Conservation (phyloP, 2,113 vertebrate genomes). For the Rhinolophus sinicus region DNA sequence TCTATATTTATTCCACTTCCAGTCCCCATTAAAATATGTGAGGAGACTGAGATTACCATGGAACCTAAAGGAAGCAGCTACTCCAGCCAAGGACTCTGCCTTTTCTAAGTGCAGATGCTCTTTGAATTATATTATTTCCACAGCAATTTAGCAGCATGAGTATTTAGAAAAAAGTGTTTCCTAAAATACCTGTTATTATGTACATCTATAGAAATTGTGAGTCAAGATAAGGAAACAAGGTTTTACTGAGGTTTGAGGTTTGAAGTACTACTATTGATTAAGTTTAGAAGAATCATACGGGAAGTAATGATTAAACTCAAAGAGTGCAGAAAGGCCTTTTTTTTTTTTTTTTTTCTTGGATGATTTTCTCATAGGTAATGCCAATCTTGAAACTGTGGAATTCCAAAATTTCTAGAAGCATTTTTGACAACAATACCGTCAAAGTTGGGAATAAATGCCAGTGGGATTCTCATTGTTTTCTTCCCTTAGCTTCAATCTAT, state of each 20-base stretch:
- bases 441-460: background rate
- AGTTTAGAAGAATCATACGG: constrained; percentile 31
- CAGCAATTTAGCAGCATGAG: constrained; percentile 70
- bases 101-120: constrained; percentile 59
- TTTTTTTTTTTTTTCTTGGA: background rate
- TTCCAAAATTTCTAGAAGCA: constrained; percentile 15
- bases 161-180: constrained; percentile 62
- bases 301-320: constrained; percentile 40
- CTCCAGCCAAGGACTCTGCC: constrained; percentile 16
- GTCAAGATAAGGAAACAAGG: constrained; percentile 46
- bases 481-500: background rate
- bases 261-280: constrained; percentile 40
- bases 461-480: background rate
- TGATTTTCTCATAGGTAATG: background rate
- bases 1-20: constrained; percentile 59
- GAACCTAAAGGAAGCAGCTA: background rate
- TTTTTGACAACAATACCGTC: background rate
- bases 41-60: constrained; percentile 25
- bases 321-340: background rate
- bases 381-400: background rate
- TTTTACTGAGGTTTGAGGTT: constrained; percentile 57
- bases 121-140: constrained; percentile 68
- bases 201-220: constrained; percentile 45
- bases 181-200: constrained; percentile 73
- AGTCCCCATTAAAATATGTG: constrained; percentile 55